These are phyloP conservation scores for Limonius californicus DNA, from an alignment of 1,140 invertebrate genomes.

Conservation along the genomic window DNA sequence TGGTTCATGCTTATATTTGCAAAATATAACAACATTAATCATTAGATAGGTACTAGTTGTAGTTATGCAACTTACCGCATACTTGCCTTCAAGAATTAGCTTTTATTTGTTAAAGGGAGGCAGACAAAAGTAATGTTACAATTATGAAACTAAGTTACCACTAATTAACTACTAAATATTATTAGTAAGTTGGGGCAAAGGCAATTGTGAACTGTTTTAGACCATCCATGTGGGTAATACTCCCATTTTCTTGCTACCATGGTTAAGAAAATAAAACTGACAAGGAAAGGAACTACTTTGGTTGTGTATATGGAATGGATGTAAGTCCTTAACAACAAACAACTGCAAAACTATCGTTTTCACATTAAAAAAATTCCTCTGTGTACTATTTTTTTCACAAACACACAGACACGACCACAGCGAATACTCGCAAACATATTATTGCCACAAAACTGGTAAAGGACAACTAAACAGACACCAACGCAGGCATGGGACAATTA, in stretches of 20 bases:
- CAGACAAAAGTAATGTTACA: constrained; percentile 12
- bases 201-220: too few relatives aligned
- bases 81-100: constrained; percentile 21
- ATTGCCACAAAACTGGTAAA: not conserved
- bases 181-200: not conserved
- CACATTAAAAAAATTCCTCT: too few relatives aligned
- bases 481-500: not conserved
- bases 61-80: constrained; percentile 14
- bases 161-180: not conserved
- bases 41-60: too few relatives aligned
- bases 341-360: too few relatives aligned
- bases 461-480: not conserved
- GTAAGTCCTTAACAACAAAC: too few relatives aligned
- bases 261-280: too few relatives aligned
- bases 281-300: too few relatives aligned
- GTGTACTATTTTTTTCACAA: not conserved
- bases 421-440: not conserved
- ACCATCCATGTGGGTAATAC: too few relatives aligned
- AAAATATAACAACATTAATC: too few relatives aligned
- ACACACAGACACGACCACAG: not conserved
- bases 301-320: too few relatives aligned
- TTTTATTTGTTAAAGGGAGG: constrained; percentile 19
- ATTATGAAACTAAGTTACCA: constrained; percentile 1
- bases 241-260: not conserved
- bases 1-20: too few relatives aligned